Percentiles rank a stretch among this genome's conserved stretches.
Conservation (phyloP, 2,888 invertebrate species). For the Meliscaeva auricollis region DNA sequence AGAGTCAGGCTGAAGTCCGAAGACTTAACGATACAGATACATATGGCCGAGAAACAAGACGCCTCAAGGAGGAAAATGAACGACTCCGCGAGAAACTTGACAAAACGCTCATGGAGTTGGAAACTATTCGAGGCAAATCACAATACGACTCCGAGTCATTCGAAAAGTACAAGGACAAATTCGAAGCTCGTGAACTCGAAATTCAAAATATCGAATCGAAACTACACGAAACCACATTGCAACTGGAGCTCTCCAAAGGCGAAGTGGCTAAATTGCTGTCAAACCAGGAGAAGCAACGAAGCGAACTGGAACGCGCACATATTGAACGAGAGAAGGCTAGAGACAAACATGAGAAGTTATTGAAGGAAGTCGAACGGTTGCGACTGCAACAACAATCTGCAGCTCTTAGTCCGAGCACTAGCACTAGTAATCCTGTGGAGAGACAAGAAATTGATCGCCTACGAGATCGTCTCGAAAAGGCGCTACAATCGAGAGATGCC, state of each 20-base stretch:
- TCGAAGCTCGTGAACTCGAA: slow-evolving; percentile 90
- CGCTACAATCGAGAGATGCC: slow-evolving; percentile 89
- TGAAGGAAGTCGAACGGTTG: slow-evolving; percentile 87
- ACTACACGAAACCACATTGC: slow-evolving; percentile 92
- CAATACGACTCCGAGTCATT: slow-evolving; percentile 90
- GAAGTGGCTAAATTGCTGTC: slow-evolving; percentile 91
- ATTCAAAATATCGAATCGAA: slow-evolving; percentile 91
- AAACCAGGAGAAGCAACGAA: slow-evolving; percentile 91
- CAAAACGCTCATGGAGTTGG: slow-evolving; percentile 92
- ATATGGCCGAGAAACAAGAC: slow-evolving; percentile 91
- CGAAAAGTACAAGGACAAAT: slow-evolving; percentile 91
- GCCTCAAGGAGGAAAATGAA: slow-evolving; percentile 92
- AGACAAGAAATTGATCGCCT: slow-evolving; percentile 92
- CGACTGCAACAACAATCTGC: slow-evolving; percentile 84
- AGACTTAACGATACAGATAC: slow-evolving; percentile 93
- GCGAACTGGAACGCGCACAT: slow-evolving; percentile 92
- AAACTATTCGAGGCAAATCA: slow-evolving; percentile 92
- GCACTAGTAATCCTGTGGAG: slow-evolving; percentile 86
- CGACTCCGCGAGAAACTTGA: slow-evolving; percentile 91
- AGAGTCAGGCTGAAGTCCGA: slow-evolving; percentile 91
- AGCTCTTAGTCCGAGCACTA: slow-evolving; percentile 84
- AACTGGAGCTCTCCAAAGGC: slow-evolving; percentile 91
- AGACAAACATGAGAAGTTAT: slow-evolving; percentile 93
- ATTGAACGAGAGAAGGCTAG: slow-evolving; percentile 95
- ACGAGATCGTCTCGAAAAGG: slow-evolving; percentile 94